phyloP scores from a whole-genome alignment of 2,888 invertebrate species.

The Seira musarum region DNA sequence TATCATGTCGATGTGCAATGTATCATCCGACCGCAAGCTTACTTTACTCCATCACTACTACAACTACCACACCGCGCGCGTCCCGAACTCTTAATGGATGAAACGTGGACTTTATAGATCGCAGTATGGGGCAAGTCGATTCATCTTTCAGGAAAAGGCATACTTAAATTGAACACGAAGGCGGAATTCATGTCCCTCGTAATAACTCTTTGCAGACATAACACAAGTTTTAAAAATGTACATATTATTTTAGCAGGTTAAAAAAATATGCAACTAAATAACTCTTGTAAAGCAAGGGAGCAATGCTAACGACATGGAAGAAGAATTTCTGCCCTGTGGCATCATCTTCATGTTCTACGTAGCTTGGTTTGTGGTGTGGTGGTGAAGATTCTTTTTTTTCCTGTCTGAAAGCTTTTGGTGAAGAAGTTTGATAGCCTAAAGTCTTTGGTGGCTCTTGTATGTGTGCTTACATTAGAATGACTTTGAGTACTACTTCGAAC shows the following conservation, averaged over 20 bases:
- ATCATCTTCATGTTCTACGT: constrained; percentile 41
- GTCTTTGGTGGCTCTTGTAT: constrained; percentile 55
- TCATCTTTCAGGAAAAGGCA: constrained; percentile 54
- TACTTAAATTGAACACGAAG: constrained; percentile 54
- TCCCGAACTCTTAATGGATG: constrained; percentile 47
- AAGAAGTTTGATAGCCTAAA: constrained; percentile 53
- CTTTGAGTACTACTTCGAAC: constrained; percentile 27
- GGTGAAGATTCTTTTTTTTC: constrained; percentile 28
- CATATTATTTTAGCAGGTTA: background rate
- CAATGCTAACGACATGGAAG: constrained; percentile 49
- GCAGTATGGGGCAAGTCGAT: constrained; percentile 69
- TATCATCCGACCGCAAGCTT: constrained; percentile 34
- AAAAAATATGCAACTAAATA: constrained; percentile 6
- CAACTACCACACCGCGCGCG: background rate
- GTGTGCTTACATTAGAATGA: constrained; percentile 30
- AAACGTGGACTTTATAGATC: constrained; percentile 62
- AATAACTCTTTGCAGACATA: background rate
- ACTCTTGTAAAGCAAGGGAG: constrained; percentile 39
- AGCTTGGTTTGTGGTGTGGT: constrained; percentile 38
- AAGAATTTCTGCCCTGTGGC: constrained; percentile 60
- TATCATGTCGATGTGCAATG: constrained; percentile 27
- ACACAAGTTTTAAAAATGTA: constrained; percentile 2
- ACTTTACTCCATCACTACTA: constrained; percentile 19
- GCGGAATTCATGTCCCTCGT: constrained; percentile 42
- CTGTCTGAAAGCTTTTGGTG: constrained; percentile 46